Conservation (phyloP, 2,113 vertebrate genomes). For the Datnioides undecimradiatus region DNA sequence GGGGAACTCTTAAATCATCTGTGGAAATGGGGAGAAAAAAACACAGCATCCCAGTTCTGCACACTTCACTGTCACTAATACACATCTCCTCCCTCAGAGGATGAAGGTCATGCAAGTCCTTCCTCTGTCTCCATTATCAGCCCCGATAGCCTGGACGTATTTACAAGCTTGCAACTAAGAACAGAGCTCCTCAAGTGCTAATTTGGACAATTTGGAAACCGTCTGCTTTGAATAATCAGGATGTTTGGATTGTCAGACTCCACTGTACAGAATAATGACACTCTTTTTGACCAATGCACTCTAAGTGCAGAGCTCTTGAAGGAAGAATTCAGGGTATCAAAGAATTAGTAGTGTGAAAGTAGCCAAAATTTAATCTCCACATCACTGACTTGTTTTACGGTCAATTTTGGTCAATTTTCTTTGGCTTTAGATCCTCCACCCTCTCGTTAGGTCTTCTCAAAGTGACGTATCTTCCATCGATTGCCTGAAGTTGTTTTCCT, state of each 20-base stretch:
- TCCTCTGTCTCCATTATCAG: constrained; percentile 6
- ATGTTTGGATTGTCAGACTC: constrained; percentile 26
- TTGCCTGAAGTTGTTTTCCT: constrained; percentile 50
- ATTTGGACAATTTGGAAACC: constrained; percentile 34
- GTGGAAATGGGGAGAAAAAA: neutral
- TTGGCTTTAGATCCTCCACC: neutral
- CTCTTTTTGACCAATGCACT: neutral
- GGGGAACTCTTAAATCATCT: constrained; percentile 65
- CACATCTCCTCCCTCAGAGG: constrained; percentile 8
- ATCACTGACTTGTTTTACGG: neutral
- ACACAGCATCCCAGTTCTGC: neutral
- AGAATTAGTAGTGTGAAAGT: neutral
- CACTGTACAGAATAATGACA: neutral
- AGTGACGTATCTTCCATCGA: constrained; percentile 13
- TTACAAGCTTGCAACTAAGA: constrained; percentile 32
- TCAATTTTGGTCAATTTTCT: neutral
- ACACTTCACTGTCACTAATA: constrained; percentile 13
- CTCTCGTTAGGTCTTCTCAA: constrained; percentile 4
- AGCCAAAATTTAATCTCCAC: neutral
- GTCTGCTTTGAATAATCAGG: constrained; percentile 27
- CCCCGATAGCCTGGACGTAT: constrained; percentile 11
- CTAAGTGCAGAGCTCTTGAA: neutral
- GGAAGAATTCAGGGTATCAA: neutral
- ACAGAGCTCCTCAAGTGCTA: constrained; percentile 7
- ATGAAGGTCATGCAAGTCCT: constrained; percentile 15